phyloP scores from a whole-genome alignment of 2,888 invertebrate species.

The Polietes domitor region DNA sequence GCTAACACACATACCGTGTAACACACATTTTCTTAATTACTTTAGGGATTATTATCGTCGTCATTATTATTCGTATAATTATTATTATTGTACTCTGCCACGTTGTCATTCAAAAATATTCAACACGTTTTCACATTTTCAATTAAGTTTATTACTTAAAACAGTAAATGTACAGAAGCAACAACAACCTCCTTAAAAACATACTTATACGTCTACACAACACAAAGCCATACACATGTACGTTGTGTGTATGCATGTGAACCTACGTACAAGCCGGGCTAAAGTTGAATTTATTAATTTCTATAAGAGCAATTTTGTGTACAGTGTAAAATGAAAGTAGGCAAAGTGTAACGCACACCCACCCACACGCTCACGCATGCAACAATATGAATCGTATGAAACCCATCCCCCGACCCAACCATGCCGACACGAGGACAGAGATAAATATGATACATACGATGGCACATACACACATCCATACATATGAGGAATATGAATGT shows the following conservation, averaged over 20 bases:
- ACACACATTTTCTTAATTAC: constrained; percentile 65
- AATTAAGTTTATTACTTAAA: constrained; percentile 66
- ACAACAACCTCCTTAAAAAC: constrained; percentile 32
- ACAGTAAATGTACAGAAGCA: constrained; percentile 27
- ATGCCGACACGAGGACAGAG: background rate
- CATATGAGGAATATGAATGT: background rate
- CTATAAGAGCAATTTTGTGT: constrained; percentile 79
- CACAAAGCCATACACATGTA: background rate
- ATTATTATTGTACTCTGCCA: constrained; percentile 49
- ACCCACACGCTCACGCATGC: background rate
- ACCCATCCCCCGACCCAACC: constrained; percentile 24
- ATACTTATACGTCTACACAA: background rate
- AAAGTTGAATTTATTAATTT: constrained; percentile 78
- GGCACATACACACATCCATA: background rate
- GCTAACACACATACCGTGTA: constrained; percentile 54
- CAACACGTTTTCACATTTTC: constrained; percentile 68
- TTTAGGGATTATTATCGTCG: constrained; percentile 65
- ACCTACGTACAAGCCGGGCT: constrained; percentile 58
- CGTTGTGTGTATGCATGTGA: background rate
- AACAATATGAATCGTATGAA: background rate
- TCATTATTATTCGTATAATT: constrained; percentile 58
- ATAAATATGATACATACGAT: too few species aligned
- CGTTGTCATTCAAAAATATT: constrained; percentile 57
- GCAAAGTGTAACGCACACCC: constrained; percentile 7
- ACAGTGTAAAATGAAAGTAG: constrained; percentile 62